Percentiles rank a stretch among this genome's conserved stretches.
Conservation (phyloP, 37 sponge, comb jelly and placozoan species). For the Amphimedon queenslandica region DNA sequence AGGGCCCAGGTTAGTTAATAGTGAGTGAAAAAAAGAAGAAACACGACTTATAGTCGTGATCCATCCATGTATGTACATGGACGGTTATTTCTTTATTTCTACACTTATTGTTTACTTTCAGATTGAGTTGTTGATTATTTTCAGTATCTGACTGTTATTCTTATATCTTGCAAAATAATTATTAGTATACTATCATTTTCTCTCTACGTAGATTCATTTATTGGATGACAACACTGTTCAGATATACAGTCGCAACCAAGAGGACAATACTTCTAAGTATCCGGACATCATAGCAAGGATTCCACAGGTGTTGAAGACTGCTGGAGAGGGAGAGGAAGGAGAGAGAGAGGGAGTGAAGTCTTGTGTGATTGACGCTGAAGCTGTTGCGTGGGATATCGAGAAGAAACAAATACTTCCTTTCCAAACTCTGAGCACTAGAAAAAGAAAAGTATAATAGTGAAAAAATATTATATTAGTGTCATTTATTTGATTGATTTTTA, state of each 20-base stretch:
- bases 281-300: slow-evolving; percentile 94
- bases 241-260: slow-evolving; percentile 89
- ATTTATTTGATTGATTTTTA: neutral
- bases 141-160: neutral
- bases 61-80: neutral
- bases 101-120: neutral
- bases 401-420: slow-evolving; percentile 91
- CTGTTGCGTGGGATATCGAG: slow-evolving; percentile 96
- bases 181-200: neutral
- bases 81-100: neutral
- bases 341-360: slow-evolving; percentile 70
- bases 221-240: slow-evolving; percentile 60
- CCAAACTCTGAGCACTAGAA: slow-evolving; percentile 93
- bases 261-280: slow-evolving; percentile 94
- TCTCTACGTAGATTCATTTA: slow-evolving; percentile 67
- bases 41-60: neutral
- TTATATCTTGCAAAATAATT: neutral
- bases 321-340: slow-evolving; percentile 53
- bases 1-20: slow-evolving; percentile 75
- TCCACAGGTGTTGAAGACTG: slow-evolving; percentile 57
- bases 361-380: slow-evolving; percentile 92
- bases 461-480: neutral
- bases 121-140: neutral
- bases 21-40: neutral
- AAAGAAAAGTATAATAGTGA: slow-evolving; percentile 69